These are phyloP conservation scores for Pristionchus maxplancki DNA, from an alignment of 2,888 invertebrate species.

Conservation along the genomic window DNA sequence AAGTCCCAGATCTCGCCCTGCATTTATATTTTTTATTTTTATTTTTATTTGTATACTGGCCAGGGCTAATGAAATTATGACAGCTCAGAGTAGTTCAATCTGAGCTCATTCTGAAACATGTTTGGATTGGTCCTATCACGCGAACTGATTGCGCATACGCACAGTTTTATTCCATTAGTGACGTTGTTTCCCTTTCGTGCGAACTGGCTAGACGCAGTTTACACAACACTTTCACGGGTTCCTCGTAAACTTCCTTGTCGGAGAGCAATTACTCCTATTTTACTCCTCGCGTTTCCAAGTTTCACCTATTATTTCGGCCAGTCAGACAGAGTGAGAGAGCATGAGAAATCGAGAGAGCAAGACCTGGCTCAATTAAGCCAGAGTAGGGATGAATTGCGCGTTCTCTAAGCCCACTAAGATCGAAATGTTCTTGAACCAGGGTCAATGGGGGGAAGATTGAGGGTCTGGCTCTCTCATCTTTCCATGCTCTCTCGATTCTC, in stretches of 20 bases:
- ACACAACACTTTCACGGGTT: neutral
- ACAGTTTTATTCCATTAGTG: neutral
- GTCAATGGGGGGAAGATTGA: neutral
- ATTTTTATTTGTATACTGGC: neutral
- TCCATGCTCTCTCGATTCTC: too few species aligned
- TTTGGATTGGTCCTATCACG: neutral
- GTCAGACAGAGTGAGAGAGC: neutral
- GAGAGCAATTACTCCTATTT: neutral
- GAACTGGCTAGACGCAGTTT: conserved; percentile 23
- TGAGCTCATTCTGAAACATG: too few species aligned
- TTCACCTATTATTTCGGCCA: too few species aligned
- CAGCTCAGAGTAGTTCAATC: too few species aligned
- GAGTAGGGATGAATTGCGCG: neutral
- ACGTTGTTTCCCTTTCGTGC: neutral
- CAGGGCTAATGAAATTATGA: neutral
- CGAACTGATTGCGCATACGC: neutral
- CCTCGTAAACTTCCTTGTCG: conserved; percentile 2
- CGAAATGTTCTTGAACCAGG: neutral
- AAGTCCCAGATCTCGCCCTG: conserved; percentile 59
- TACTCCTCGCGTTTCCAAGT: neutral
- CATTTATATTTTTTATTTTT: conserved; percentile 18
- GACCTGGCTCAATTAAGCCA: neutral
- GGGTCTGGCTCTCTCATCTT: neutral
- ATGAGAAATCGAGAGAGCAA: neutral
- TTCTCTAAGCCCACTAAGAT: neutral